Evolutionary conservation across 2,113 vertebrate genomes (phyloP).

Genomic region (Microcebus lehilahytsara): DNA sequence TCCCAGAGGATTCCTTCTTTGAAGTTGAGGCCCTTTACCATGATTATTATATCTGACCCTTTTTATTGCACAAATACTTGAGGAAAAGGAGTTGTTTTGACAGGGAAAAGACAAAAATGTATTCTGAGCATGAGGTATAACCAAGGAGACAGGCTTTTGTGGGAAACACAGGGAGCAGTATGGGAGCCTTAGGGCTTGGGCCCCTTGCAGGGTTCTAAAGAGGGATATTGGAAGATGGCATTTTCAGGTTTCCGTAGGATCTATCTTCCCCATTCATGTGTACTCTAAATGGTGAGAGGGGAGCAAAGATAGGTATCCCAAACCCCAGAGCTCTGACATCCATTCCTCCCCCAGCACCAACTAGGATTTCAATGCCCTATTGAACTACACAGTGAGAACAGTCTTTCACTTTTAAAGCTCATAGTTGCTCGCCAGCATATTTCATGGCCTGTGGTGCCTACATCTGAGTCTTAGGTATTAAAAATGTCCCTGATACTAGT

Average conservation of each 20-base stretch:
- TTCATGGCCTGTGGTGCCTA: not conserved
- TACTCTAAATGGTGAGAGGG: not conserved
- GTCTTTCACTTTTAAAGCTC: not conserved
- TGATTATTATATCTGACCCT: not conserved
- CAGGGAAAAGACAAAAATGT: not conserved
- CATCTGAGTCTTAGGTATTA: not conserved
- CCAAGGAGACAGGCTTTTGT: no score
- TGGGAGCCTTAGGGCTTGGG: accelerated
- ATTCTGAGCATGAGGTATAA: not conserved
- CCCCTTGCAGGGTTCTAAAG: no score
- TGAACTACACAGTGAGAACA: not conserved
- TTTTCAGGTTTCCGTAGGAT: not conserved
- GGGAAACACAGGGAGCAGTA: accelerated
- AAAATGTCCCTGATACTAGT: not conserved
- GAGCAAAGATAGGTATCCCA: not conserved
- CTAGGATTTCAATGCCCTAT: not conserved
- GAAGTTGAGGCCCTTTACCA: not conserved
- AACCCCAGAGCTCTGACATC: not conserved
- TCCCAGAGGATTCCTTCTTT: not conserved
- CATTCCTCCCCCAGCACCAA: not conserved
- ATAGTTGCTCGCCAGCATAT: not conserved
- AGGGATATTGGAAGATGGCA: not conserved
- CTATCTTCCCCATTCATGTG: not conserved
- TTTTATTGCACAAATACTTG: not conserved
- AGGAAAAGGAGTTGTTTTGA: not conserved